Conservation (phyloP, 2,113 vertebrate genomes). For the Ia io region DNA sequence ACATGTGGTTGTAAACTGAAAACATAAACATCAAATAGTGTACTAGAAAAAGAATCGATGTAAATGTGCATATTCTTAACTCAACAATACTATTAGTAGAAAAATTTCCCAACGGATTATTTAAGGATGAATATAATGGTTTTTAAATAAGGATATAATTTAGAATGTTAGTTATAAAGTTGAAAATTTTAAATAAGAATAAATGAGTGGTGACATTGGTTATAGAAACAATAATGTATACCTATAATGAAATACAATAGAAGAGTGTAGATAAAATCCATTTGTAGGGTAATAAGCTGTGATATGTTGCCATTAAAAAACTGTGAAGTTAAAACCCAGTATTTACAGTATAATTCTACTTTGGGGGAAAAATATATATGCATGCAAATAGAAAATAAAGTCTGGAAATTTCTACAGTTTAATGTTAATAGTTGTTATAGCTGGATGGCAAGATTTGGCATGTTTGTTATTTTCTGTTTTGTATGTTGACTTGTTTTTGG, state of each 20-base stretch:
- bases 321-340: background rate
- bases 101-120: constrained; percentile 1
- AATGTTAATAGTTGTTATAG: background rate
- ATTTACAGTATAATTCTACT: background rate
- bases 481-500: background rate
- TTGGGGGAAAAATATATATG: background rate
- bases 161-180: background rate
- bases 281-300: background rate
- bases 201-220: background rate
- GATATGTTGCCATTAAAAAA: background rate
- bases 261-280: background rate
- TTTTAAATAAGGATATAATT: background rate
- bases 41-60: background rate
- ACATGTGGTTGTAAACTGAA: background rate
- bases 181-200: background rate
- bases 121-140: background rate
- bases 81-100: background rate
- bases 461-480: background rate
- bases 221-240: background rate
- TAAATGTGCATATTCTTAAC: background rate
- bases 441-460: background rate
- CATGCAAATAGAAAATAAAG: constrained; percentile 8
- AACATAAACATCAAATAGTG: background rate
- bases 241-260: background rate
- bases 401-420: background rate